Base-by-base conservation (phyloP, 2,888 invertebrate species). In the Callyntrura sp. region DNA sequence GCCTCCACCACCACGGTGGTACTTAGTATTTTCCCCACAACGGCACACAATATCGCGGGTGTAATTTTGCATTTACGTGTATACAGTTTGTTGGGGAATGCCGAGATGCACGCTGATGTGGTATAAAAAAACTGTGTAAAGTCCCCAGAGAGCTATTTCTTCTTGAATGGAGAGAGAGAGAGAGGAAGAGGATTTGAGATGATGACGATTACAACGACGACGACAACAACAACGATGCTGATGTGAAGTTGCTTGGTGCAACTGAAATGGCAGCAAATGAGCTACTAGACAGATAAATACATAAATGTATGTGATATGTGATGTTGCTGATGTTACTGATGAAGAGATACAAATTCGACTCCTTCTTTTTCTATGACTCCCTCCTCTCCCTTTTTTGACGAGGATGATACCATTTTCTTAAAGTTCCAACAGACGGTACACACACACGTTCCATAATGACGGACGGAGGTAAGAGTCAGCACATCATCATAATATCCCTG, bases 111-210 rank as follows among this genome's bases (percentile, higher is more conserved):
- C n/a, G n/a, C 35, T 6, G 6, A 86, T 86, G 79, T 79, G 55
- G 79, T 79, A 35, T 35, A 51, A 51, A 70, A n/a, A 28, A 48
- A 73, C 51, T 65, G 85, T 76, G 79, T 79, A 35, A 79, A 65
- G 20, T 86, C 86, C 68, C 68, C 9, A 57, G 68, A 55, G 86
- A 86, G 79, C 79, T 35, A 79, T 86, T 86, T 68, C 45, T 79
- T 60, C 8, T 48, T 23, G 14, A 43, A 4, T 20, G 25, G n/a
- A 68, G 25, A 23, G 17, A 17, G 17, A 17, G 17, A n/a, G 17
- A n/a, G 17, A 57, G 8, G 17, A 20, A 17, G 12, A 2, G 25
- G 60, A 81, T n/a, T n/a, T 81, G 81, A 81, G 60, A 60, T 81
- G 81, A 43, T 81, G 35, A 35, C 6, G 35, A 35, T 6, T 2